Conservation (phyloP, 2,113 vertebrate genomes). For the Pachyramphus minor region DNA sequence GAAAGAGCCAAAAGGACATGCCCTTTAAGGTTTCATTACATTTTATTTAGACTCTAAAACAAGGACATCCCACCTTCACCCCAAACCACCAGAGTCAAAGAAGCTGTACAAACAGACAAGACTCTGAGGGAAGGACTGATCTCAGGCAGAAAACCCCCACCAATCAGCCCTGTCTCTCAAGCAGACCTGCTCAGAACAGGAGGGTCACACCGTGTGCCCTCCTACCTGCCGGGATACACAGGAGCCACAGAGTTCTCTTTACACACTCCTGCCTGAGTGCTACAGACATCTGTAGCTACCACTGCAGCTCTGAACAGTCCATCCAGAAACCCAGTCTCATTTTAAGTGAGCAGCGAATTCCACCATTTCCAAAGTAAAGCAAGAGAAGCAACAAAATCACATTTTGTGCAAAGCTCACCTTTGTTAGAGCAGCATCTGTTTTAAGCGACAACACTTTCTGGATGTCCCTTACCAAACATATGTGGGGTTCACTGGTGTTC, state of each 20-base stretch:
- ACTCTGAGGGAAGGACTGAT: neutral
- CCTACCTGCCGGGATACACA: fast-evolving
- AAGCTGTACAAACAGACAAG: neutral
- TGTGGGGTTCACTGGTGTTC: slow-evolving; percentile 82
- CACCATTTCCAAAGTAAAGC: neutral
- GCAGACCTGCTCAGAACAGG: neutral
- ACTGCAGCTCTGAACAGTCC: neutral
- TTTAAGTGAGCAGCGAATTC: neutral
- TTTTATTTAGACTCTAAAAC: neutral
- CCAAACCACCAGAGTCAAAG: neutral
- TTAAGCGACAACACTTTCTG: slow-evolving; percentile 82
- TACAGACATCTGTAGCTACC: neutral
- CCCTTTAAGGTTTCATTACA: neutral
- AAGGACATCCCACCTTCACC: neutral
- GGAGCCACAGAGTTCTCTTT: neutral
- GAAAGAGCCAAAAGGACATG: neutral
- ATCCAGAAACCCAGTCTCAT: neutral
- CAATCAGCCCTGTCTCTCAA: neutral
- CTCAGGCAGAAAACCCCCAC: neutral
- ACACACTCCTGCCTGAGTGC: neutral
- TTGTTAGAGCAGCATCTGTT: slow-evolving; percentile 84
- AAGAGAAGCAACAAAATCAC: neutral
- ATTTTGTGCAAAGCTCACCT: slow-evolving; percentile 76
- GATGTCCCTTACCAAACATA: slow-evolving; percentile 89
- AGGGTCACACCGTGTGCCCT: neutral